Evolutionary conservation across 2,113 vertebrate genomes (phyloP).

Genomic region (Opisthocomus hoazin): DNA sequence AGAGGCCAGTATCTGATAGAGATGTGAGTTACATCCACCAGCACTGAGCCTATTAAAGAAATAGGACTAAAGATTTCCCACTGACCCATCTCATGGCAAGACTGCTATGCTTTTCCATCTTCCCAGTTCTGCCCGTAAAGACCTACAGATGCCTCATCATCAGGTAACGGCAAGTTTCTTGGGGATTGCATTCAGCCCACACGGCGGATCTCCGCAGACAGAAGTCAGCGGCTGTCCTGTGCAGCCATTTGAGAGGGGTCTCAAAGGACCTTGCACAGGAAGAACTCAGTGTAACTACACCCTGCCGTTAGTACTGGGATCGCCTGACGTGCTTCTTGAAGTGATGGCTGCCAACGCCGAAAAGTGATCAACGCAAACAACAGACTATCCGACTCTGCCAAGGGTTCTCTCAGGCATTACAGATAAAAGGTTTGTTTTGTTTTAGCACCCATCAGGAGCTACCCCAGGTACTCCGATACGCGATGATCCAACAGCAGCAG

Average conservation of each 20-base stretch:
- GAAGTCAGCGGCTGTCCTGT: background rate
- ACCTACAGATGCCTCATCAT: background rate
- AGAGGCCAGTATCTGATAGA: background rate
- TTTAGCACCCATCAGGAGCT: background rate
- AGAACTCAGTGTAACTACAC: background rate
- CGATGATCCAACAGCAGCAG: background rate
- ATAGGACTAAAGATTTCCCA: background rate
- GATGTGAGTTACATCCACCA: background rate
- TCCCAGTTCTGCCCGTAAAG: background rate
- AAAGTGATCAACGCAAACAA: background rate
- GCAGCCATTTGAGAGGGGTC: background rate
- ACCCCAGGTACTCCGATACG: fast-evolving
- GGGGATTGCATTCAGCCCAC: background rate
- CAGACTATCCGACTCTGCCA: background rate
- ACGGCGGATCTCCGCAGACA: fast-evolving
- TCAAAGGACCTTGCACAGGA: background rate
- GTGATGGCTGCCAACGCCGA: background rate
- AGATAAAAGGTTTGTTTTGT: background rate
- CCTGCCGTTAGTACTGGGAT: background rate
- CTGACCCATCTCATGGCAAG: background rate
- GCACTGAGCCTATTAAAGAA: too few species aligned
- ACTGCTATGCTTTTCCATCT: background rate
- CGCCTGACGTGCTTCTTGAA: background rate
- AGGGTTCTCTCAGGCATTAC: background rate
- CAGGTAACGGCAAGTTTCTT: background rate